phyloP scores from a whole-genome alignment of 2,888 invertebrate species.

The Nephrotoma flavescens region DNA sequence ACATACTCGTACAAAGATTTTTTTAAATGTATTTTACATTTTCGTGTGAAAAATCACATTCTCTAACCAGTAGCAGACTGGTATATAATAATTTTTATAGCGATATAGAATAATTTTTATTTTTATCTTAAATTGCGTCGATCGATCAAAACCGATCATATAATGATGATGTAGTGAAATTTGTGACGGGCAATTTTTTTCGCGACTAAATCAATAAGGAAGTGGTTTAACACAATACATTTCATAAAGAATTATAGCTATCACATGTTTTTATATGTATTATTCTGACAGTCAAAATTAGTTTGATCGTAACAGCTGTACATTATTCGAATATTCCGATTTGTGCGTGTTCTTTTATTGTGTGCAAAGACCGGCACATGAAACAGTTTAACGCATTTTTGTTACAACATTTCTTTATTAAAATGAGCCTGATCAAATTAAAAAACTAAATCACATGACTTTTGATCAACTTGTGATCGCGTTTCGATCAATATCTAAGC shows the following conservation, averaged over 20 bases:
- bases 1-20: background rate
- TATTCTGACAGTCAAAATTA: background rate
- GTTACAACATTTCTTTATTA: background rate
- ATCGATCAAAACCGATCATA: background rate
- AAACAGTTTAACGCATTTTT: background rate
- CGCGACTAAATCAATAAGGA: background rate
- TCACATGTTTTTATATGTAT: too few species aligned
- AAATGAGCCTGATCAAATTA: too few species aligned
- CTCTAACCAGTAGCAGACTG: background rate
- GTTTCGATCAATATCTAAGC: too few species aligned
- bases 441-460: too few species aligned
- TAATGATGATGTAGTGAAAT: background rate
- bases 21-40: background rate
- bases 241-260: background rate
- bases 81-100: too few species aligned
- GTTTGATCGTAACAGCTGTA: background rate
- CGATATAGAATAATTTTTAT: background rate
- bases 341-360: background rate
- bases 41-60: background rate
- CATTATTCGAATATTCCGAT: background rate
- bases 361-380: background rate
- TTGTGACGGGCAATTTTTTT: background rate
- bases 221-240: background rate
- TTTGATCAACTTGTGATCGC: too few species aligned
- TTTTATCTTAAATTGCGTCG: background rate